Conservation (phyloP, 2,113 vertebrate species). For the Puffinus mauretanicus region DNA sequence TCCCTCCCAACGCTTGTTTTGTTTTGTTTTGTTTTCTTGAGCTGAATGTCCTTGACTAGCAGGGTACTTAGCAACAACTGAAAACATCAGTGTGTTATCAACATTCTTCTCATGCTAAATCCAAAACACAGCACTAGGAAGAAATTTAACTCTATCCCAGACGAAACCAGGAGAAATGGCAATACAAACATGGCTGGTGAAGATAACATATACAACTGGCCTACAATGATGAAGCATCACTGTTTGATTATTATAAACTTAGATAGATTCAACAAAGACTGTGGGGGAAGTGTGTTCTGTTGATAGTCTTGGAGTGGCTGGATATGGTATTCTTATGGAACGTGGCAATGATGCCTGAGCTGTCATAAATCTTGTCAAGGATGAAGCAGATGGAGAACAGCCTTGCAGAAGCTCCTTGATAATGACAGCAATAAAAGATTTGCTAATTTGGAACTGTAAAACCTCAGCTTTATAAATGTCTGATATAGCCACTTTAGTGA, state of each 20-base stretch:
- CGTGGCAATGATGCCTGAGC: background rate
- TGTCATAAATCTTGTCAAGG: slow-evolving; percentile 18
- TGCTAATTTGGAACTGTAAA: background rate
- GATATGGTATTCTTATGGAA: background rate
- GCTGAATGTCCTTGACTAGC: no score
- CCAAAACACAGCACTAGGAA: no score
- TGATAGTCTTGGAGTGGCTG: background rate
- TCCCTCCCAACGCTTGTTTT: no score
- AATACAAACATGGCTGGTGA: background rate
- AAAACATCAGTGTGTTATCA: no score
- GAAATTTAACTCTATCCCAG: no score
- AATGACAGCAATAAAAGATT: background rate
- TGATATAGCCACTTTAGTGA: background rate
- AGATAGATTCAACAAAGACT: background rate
- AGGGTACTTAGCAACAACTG: no score
- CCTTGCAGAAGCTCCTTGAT: background rate
- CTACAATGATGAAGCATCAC: background rate
- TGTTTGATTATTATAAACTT: background rate
- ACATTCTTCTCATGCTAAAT: no score
- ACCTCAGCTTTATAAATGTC: background rate
- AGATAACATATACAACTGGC: background rate
- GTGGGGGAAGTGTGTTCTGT: background rate
- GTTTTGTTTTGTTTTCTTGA: no score
- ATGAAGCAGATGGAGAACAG: slow-evolving; percentile 28
- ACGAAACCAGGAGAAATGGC: no score